These are phyloP conservation scores for Numenius arquata DNA, from an alignment of 2,113 vertebrate species.

Conservation along the genomic window DNA sequence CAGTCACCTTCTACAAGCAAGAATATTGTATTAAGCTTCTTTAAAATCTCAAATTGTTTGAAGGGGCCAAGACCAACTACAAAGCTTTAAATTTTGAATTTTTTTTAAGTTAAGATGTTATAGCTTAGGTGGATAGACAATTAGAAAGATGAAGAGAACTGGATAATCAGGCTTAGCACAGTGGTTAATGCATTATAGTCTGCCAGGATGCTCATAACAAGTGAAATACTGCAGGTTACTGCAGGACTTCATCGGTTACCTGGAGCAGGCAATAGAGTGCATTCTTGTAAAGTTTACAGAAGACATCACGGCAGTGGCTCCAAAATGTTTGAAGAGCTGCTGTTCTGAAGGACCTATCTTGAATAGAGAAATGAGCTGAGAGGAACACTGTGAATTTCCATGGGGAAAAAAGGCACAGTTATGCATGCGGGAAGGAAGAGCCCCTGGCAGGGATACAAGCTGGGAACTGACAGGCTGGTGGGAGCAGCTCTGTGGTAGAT, in stretches of 20 bases:
- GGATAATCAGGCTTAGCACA: not conserved
- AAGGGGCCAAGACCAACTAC: not conserved
- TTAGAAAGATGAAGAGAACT: not conserved
- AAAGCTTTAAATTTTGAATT: not conserved
- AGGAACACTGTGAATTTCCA: not conserved
- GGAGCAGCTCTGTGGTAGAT: not conserved
- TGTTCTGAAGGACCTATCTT: not conserved
- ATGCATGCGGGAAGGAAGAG: not conserved
- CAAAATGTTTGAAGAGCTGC: not conserved
- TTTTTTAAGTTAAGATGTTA: not conserved
- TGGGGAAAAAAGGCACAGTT: not conserved
- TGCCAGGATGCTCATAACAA: not conserved
- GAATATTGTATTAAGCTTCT: not conserved
- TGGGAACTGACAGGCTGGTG: not conserved
- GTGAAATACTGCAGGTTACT: no score
- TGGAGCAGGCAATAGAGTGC: not conserved
- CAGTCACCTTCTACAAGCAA: not conserved
- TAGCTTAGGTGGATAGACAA: not conserved
- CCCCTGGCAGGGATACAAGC: not conserved
- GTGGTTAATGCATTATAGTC: not conserved
- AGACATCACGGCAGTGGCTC: not conserved
- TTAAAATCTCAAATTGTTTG: not conserved
- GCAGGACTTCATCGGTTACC: not conserved
- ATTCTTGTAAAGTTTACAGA: not conserved
- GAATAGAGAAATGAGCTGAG: not conserved